Conservation (phyloP, 2,888 invertebrate genomes). For the Ametastegia equiseti region DNA sequence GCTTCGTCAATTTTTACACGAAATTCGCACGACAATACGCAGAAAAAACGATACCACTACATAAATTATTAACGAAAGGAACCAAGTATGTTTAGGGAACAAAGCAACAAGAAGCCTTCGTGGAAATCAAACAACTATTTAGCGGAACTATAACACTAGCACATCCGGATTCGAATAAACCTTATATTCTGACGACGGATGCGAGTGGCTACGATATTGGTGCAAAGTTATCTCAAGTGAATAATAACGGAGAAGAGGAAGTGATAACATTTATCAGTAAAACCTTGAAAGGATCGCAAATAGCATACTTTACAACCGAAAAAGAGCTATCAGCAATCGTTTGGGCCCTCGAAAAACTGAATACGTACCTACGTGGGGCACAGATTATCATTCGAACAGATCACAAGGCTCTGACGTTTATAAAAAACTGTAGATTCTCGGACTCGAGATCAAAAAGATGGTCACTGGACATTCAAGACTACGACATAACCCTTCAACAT, state of each 20-base stretch:
- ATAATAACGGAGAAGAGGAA: neutral
- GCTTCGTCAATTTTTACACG: too few relatives aligned
- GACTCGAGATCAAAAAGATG: conserved; percentile 50
- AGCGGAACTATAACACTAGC: neutral
- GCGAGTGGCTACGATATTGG: conserved; percentile 18
- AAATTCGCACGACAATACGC: conserved; percentile 52
- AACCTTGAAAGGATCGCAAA: conserved; percentile 9
- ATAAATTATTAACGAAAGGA: conserved; percentile 52
- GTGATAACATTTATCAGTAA: conserved; percentile 16
- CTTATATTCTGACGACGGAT: neutral
- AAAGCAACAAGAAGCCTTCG: neutral
- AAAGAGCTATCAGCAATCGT: conserved; percentile 35
- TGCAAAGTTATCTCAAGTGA: neutral
- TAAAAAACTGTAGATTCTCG: conserved; percentile 42
- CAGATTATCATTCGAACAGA: conserved; percentile 45
- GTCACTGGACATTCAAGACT: conserved; percentile 50
- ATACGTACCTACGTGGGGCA: neutral
- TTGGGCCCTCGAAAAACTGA: neutral
- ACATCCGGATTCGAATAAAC: neutral
- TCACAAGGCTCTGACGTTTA: conserved; percentile 52
- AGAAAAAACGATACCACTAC: conserved; percentile 44
- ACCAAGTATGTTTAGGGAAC: neutral
- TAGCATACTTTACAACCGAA: conserved; percentile 29
- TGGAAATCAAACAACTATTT: neutral
- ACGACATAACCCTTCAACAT: conserved; percentile 46